Conservation (phyloP, 2,888 invertebrate genomes). For the Leptinotarsa peninsularis region DNA sequence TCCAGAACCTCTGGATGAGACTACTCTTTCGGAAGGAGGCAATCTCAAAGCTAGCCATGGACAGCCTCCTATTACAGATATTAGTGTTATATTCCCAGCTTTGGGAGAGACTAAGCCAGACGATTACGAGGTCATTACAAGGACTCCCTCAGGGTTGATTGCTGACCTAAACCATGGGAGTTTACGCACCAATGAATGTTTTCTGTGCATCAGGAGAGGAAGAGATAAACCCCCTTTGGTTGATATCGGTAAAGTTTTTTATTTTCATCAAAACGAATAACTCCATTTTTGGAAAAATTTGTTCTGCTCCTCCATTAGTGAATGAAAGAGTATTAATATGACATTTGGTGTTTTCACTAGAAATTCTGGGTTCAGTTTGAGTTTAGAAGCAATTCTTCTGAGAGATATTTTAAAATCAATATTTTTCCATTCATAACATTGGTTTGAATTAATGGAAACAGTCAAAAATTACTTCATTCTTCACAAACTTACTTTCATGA, state of each 20-base stretch:
- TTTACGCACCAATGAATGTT: constrained; percentile 92
- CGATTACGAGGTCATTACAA: constrained; percentile 78
- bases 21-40: constrained; percentile 79
- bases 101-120: constrained; percentile 87
- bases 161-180: constrained; percentile 99
- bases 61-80: constrained; percentile 95
- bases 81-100: constrained; percentile 90
- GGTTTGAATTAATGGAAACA: no score
- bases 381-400: no score
- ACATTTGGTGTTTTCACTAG: no score
- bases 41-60: constrained; percentile 85
- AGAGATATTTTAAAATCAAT: neutral
- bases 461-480: no score
- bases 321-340: no score
- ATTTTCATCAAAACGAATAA: neutral
- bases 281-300: neutral
- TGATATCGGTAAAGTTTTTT: constrained; percentile 84
- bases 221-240: constrained; percentile 96
- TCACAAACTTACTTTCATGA: no score
- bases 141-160: constrained; percentile 86
- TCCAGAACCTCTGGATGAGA: constrained; percentile 81
- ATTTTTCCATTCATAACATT: neutral
- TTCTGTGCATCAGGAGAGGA: constrained; percentile 90
- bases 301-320: no score
- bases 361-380: no score